Conservation (phyloP, 2,113 vertebrate species). For the Corydoras maculifer region DNA sequence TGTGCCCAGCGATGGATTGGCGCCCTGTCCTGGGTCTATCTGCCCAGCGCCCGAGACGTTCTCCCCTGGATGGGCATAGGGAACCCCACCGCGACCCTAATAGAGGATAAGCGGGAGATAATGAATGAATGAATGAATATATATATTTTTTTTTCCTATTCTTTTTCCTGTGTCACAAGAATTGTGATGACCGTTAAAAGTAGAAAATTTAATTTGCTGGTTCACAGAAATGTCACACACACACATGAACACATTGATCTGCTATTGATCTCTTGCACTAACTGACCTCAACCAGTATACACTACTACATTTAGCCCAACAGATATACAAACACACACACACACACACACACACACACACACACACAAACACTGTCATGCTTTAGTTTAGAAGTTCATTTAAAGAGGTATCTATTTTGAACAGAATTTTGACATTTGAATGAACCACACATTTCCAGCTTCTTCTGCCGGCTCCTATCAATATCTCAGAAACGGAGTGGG, state of each 20-base stretch:
- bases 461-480: constrained; percentile 28
- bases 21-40: no score
- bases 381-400: not conserved
- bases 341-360: not conserved
- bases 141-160: no score
- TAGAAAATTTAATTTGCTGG: constrained; percentile 9
- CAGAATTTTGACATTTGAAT: not conserved
- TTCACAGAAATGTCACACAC: constrained; percentile 2
- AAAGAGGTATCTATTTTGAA: constrained; percentile 30
- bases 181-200: no score
- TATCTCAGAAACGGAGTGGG: not conserved
- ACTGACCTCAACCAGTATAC: constrained; percentile 18
- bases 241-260: constrained; percentile 19
- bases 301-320: constrained; percentile 1
- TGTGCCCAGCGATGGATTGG: no score
- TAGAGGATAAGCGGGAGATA: no score
- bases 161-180: no score
- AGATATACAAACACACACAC: constrained; percentile 5
- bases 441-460: constrained; percentile 27
- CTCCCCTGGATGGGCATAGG: no score
- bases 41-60: no score
- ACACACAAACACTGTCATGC: constrained; percentile 17
- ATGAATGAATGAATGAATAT: no score
- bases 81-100: no score
- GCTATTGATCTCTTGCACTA: constrained; percentile 17